phyloP scores from a whole-genome alignment of 2,797 vertebrate genomes.

The Alosa sapidissima region DNA sequence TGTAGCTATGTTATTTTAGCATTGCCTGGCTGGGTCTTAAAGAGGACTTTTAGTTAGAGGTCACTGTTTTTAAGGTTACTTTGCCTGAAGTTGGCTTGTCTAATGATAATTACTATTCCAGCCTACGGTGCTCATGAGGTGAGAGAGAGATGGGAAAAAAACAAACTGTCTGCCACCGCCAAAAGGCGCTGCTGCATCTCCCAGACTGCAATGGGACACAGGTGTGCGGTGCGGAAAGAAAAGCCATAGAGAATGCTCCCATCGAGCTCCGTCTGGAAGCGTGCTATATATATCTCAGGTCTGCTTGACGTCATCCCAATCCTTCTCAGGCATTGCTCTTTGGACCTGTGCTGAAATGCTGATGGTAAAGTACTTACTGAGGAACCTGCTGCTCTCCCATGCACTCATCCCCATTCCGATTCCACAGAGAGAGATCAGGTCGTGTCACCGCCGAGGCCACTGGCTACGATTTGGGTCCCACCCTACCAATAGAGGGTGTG shows the following conservation, averaged over 20 bases:
- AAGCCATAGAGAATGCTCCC: not conserved
- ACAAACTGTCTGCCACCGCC: not conserved
- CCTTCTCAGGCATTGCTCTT: not conserved
- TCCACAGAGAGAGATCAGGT: not conserved
- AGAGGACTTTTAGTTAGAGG: slow-evolving; percentile 14
- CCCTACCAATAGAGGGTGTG: not conserved
- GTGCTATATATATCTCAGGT: not conserved
- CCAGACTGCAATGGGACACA: slow-evolving; percentile 2
- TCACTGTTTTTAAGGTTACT: slow-evolving; percentile 1
- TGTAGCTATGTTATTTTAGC: not conserved
- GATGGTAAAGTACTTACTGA: not conserved
- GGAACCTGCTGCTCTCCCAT: not conserved
- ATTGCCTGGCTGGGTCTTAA: not conserved
- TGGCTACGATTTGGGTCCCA: not conserved
- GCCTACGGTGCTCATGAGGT: slow-evolving; percentile 23
- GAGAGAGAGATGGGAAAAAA: slow-evolving; percentile 6
- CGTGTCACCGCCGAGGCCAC: not conserved
- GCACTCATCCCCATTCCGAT: not conserved
- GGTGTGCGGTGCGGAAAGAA: not conserved
- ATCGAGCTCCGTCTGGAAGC: not conserved
- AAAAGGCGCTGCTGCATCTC: slow-evolving; percentile 13
- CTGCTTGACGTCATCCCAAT: not conserved
- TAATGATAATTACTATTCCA: slow-evolving; percentile 38
- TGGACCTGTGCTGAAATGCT: not conserved
- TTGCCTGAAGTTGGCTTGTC: not conserved